phyloP scores from a whole-genome alignment of 1,140 invertebrate species.

The Heliconius hermathena region DNA sequence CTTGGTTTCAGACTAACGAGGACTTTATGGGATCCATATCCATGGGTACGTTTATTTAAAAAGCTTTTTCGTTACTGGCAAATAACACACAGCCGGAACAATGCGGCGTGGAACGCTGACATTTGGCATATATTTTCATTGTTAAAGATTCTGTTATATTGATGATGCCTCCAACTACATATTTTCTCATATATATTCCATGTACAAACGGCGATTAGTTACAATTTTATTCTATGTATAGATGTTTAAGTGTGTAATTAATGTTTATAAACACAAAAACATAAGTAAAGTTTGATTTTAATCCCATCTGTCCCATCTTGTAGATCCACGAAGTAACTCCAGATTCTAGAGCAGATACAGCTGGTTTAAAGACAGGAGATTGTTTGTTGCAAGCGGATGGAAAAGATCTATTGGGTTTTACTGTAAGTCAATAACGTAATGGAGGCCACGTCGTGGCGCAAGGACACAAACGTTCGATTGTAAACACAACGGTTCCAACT shows the following conservation, averaged over 20 bases:
- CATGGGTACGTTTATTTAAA: slow-evolving; percentile 80
- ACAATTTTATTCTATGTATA: not conserved
- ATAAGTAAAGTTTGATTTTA: not conserved
- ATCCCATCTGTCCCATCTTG: not conserved
- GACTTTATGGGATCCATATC: slow-evolving; percentile 87
- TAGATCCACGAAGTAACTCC: slow-evolving; percentile 77
- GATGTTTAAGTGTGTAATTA: not conserved
- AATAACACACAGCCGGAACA: no score
- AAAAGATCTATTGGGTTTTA: slow-evolving; percentile 79
- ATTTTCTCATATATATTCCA: no score
- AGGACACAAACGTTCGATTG: no score
- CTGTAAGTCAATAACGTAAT: slow-evolving; percentile 18
- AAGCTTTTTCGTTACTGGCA: no score
- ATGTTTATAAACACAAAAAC: not conserved
- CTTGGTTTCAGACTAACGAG: slow-evolving; percentile 85
- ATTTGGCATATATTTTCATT: no score
- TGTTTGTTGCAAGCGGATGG: slow-evolving; percentile 85
- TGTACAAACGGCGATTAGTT: no score
- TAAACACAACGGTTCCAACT: no score
- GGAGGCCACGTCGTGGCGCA: not conserved
- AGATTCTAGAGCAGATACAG: slow-evolving; percentile 70
- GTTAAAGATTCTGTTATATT: no score
- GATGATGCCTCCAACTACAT: no score
- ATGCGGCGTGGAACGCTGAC: no score
- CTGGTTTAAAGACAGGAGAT: slow-evolving; percentile 83